Evolutionary conservation across 2,888 invertebrate species (phyloP).

Genomic region (Pegoplata infirma): DNA sequence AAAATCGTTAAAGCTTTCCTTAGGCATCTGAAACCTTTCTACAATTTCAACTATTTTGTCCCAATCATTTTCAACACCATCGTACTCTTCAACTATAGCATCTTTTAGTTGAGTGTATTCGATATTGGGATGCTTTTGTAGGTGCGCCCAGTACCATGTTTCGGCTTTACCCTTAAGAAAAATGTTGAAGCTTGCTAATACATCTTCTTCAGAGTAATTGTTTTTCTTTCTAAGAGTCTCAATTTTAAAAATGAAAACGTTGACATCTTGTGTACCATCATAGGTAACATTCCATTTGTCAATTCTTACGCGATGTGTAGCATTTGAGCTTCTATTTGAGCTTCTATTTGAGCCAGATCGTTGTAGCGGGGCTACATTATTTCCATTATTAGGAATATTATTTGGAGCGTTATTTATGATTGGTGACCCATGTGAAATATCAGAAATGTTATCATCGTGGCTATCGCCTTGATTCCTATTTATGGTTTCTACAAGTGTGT

Average conservation of each 20-base stretch:
- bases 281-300: too few relatives aligned
- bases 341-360: too few relatives aligned
- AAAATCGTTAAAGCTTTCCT: conserved; percentile 12
- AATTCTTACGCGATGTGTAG: too few relatives aligned
- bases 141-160: neutral
- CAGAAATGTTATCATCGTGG: too few relatives aligned
- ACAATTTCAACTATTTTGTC: conserved; percentile 2
- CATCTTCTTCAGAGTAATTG: neutral
- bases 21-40: neutral
- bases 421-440: too few relatives aligned
- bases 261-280: neutral
- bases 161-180: conserved; percentile 1
- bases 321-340: too few relatives aligned
- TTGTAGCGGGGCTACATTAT: too few relatives aligned
- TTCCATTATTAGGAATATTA: too few relatives aligned
- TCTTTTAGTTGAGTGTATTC: neutral
- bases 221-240: neutral
- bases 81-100: conserved; percentile 9
- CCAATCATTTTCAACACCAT: neutral
- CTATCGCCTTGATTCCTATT: too few relatives aligned
- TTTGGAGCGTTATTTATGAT: too few relatives aligned
- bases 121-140: too few relatives aligned
- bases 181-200: neutral
- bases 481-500: too few relatives aligned
- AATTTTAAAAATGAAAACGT: conserved; percentile 3